These are phyloP conservation scores for Hipposideros larvatus DNA, from an alignment of 2,797 vertebrate species.

Conservation along the genomic window DNA sequence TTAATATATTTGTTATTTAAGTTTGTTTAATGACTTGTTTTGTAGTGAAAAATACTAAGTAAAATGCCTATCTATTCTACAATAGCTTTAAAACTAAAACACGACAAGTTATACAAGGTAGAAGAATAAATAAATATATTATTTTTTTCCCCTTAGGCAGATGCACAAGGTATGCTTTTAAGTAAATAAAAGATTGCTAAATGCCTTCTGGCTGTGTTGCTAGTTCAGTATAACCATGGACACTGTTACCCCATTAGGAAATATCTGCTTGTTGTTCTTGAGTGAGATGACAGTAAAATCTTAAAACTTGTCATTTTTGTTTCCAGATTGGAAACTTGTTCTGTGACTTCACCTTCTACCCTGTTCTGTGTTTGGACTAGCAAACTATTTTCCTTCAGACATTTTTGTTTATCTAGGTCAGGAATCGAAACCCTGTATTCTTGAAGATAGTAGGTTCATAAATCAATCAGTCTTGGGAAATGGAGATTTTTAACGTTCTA, in stretches of 20 bases:
- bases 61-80: neutral
- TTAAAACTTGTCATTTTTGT: neutral
- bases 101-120: neutral
- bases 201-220: neutral
- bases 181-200: conserved; percentile 55
- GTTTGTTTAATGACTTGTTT: neutral
- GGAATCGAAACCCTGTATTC: neutral
- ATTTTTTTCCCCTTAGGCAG: neutral
- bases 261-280: neutral
- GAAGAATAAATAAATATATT: neutral
- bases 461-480: neutral
- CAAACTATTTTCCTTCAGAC: neutral
- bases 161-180: neutral
- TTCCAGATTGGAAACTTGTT: neutral
- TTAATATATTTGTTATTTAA: neutral
- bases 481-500: conserved; percentile 9
- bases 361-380: neutral
- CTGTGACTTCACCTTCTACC: neutral
- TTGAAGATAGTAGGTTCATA: neutral
- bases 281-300: neutral
- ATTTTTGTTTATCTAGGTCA: neutral
- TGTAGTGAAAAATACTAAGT: neutral
- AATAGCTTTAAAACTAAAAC: neutral
- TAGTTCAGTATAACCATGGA: neutral
- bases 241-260: neutral